phyloP scores from a whole-genome alignment of 1,140 invertebrate genomes.

The Gonatopus flavifemur region DNA sequence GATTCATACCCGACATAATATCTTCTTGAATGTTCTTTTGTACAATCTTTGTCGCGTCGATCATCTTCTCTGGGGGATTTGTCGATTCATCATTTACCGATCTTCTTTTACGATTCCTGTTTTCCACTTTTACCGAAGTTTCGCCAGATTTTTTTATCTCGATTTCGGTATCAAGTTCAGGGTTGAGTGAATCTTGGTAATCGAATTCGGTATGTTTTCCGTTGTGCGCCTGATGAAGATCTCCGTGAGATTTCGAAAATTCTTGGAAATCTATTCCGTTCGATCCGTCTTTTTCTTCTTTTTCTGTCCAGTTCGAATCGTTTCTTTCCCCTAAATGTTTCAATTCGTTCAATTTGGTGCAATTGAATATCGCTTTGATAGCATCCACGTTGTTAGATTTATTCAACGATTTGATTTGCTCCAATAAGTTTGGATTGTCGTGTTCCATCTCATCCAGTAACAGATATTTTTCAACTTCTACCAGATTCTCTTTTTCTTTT shows the following conservation, averaged over 20 bases:
- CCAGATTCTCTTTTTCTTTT: constrained; percentile 24
- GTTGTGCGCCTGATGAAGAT: background rate
- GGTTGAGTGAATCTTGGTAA: background rate
- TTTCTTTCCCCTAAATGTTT: background rate
- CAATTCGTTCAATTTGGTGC: constrained; percentile 15
- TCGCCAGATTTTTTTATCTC: background rate
- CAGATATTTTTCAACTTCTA: constrained; percentile 29
- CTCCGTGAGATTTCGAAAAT: background rate
- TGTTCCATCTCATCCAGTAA: constrained; percentile 20
- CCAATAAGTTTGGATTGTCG: constrained; percentile 14
- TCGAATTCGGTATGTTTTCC: background rate
- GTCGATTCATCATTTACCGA: background rate
- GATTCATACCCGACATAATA: constrained; percentile 19
- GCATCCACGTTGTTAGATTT: constrained; percentile 18
- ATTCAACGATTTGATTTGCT: constrained; percentile 25
- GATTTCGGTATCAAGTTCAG: background rate
- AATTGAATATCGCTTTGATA: constrained; percentile 27
- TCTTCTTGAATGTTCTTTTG: constrained; percentile 20
- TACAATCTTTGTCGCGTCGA: background rate
- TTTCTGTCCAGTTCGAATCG: background rate
- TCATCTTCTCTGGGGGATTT: background rate
- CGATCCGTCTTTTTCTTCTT: background rate
- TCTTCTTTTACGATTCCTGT: background rate
- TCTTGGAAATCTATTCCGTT: background rate
- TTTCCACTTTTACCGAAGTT: background rate